Conservation (phyloP, 2,797 vertebrate species). For the Oceanodroma leucorhoa region DNA sequence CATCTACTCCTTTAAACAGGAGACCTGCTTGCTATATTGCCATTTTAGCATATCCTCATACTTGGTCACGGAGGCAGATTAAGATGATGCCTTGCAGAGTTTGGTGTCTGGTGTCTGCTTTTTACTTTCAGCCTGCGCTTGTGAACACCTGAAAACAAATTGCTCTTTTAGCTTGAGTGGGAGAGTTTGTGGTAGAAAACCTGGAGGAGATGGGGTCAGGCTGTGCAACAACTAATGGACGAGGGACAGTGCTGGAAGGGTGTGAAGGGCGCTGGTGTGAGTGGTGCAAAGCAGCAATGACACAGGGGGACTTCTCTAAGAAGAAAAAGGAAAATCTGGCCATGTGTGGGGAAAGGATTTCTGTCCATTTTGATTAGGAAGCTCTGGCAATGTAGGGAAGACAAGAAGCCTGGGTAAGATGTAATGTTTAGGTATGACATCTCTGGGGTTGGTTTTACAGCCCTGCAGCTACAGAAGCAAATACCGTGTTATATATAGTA, state of each 20-base stretch:
- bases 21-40: background rate
- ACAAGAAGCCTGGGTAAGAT: background rate
- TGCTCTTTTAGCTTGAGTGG: background rate
- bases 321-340: background rate
- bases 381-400: background rate
- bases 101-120: background rate
- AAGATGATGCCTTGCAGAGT: background rate
- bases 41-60: background rate
- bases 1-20: background rate
- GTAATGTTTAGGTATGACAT: background rate
- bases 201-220: background rate
- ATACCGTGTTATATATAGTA: background rate
- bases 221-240: background rate
- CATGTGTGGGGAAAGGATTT: background rate
- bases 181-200: background rate
- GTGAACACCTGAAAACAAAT: background rate
- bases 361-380: background rate
- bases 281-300: background rate
- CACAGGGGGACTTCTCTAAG: background rate
- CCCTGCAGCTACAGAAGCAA: background rate
- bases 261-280: background rate
- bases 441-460: background rate
- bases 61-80: background rate
- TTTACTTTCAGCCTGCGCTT: background rate
- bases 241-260: accelerated